Evolutionary conservation across 2,888 invertebrate species (phyloP), one percentile per base, ranked within the genome.

Genomic region (Ectemnius continuus): DNA sequence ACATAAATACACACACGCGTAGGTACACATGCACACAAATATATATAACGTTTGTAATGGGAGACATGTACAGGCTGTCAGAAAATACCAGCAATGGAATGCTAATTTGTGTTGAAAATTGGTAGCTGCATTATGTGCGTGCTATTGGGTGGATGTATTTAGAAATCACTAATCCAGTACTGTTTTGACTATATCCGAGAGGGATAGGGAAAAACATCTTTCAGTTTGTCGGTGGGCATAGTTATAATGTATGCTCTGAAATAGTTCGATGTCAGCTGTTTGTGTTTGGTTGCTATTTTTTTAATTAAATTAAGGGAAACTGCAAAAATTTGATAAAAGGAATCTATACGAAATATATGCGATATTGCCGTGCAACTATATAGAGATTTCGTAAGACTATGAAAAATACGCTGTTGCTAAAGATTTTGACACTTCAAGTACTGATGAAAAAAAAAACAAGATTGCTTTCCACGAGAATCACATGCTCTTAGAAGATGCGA

Each of bases 91-190:
- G 82, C 73, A 80, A 67, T 75, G 75, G 80, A 85, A 84, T 84
- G 81, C 79, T 80, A 79, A 85, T 73, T 82, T 83, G 79, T 85
- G 79, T 84, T 85, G 83, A 78, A 83, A 86, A 81, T 85, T 85
- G 77, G 85, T 88, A 84, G 82, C 82, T 87, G 84, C 84, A 81
- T 85, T 84, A 82, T 79, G 68, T 66, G 76, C 80, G 78, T 74
- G 76, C 72, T 79, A 78, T 78, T 71, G 60, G 76, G 76, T 80
- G 73, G 71, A 70, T 74, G 63, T 72, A 72, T 78, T 70, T 80
- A 76, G 76, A 72, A 80, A 61, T 76, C 69, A 73, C 73, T 66
- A 63, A 70, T 76, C 59, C 70, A 78, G 65, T 67, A 70, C 61
- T 78, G 73, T 78, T 78, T 73, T 78, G 75, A 75, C 72, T 68